Evolutionary conservation across 2,113 vertebrate species (phyloP).

Genomic region (Heloderma charlesbogerti): DNA sequence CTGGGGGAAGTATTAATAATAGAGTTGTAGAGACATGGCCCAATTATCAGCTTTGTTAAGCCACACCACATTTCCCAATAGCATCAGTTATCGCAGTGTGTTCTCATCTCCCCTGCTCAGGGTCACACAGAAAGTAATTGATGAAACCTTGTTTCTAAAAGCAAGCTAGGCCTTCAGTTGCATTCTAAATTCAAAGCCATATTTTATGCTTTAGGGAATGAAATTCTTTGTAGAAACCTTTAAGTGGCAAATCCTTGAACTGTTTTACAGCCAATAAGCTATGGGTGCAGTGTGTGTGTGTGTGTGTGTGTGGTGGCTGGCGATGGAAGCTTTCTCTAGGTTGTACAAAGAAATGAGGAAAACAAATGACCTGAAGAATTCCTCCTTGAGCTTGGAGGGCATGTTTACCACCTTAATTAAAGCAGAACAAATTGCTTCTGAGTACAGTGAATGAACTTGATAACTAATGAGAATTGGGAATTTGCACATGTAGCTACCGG

Average conservation of each 20-base stretch:
- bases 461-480: constrained; percentile 32
- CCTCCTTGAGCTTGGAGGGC: constrained; percentile 23
- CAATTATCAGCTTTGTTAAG: constrained; percentile 3
- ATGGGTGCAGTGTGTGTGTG: neutral
- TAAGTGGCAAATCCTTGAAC: constrained; percentile 19
- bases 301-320: neutral
- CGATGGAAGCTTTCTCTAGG: neutral
- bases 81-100: constrained; percentile 11
- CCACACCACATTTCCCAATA: constrained; percentile 2
- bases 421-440: constrained; percentile 29
- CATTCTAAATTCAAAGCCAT: constrained; percentile 15
- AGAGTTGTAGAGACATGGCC: constrained; percentile 4
- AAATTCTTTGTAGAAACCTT: neutral
- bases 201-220: constrained; percentile 17
- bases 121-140: constrained; percentile 18
- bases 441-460: constrained; percentile 28
- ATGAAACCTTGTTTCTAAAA: constrained; percentile 10
- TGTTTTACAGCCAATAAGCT: neutral
- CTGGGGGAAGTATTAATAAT: neutral
- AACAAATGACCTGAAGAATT: constrained; percentile 32
- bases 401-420: constrained; percentile 39
- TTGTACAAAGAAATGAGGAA: neutral
- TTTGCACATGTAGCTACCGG: constrained; percentile 9
- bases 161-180: neutral
- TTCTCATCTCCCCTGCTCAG: constrained; percentile 16